Conservation (phyloP, 1,140 invertebrate species). For the Globodera rostochiensis region DNA sequence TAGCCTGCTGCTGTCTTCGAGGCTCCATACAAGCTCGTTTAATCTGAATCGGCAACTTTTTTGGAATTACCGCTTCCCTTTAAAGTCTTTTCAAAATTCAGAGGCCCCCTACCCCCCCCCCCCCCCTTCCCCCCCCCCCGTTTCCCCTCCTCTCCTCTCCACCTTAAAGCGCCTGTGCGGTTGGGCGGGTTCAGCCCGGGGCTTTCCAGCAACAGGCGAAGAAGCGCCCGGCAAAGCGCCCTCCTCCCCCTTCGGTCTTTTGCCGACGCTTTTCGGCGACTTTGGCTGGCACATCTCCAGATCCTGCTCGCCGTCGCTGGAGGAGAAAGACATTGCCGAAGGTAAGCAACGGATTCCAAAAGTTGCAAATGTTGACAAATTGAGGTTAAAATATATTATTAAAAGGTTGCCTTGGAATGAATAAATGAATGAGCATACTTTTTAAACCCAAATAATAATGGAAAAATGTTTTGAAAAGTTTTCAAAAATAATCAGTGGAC, state of each 20-base stretch:
- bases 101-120: not conserved
- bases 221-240: not conserved
- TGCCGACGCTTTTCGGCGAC: slow-evolving; percentile 1
- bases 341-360: slow-evolving; percentile 19
- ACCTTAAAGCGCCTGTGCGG: not conserved
- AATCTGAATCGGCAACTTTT: not conserved
- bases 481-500: not conserved
- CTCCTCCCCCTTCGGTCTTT: not conserved
- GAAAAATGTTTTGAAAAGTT: not conserved
- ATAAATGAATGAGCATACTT: not conserved
- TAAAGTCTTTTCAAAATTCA: no score
- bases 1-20: not conserved
- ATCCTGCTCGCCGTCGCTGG: slow-evolving; percentile 10
- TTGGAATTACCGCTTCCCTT: no score
- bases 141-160: no score
- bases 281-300: not conserved
- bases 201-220: not conserved
- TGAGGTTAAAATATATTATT: not conserved
- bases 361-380: slow-evolving; percentile 17
- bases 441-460: not conserved
- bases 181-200: not conserved
- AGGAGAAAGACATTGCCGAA: slow-evolving; percentile 25
- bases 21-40: slow-evolving; percentile 20
- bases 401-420: no score
- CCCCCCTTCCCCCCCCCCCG: no score